These are phyloP conservation scores for Lepeophtheirus salmonis DNA, from an alignment of 1,140 invertebrate species.

Conservation along the genomic window DNA sequence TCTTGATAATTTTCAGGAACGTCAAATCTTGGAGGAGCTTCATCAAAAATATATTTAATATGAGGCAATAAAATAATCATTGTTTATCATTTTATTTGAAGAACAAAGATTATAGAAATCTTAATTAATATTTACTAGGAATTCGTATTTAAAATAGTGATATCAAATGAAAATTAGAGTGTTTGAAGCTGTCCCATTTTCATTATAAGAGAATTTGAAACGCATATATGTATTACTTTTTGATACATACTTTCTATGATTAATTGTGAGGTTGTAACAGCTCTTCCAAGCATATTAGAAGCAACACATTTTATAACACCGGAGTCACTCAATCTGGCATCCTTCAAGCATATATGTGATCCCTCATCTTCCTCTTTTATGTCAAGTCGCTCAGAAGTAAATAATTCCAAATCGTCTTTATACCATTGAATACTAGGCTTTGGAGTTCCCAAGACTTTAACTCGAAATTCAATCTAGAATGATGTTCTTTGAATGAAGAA, in stretches of 20 bases:
- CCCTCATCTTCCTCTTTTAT: constrained; percentile 17
- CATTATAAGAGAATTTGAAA: no score
- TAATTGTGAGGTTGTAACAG: background rate
- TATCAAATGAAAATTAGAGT: no score
- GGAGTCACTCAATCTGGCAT: background rate
- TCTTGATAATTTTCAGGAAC: constrained; percentile 16
- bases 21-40: constrained; percentile 18
- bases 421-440: constrained; percentile 17
- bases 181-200: no score
- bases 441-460: constrained; percentile 16
- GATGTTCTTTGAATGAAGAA: no score
- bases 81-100: no score
- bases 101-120: no score
- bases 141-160: no score
- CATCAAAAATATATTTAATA: background rate
- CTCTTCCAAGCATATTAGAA: constrained; percentile 15
- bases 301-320: constrained; percentile 18
- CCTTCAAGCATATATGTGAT: constrained; percentile 4
- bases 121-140: no score
- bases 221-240: background rate
- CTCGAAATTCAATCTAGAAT: constrained; percentile 3
- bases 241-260: constrained; percentile 11
- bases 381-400: constrained; percentile 13
- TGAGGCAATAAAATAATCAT: background rate
- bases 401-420: constrained; percentile 17